phyloP scores from a whole-genome alignment of 2,113 vertebrate species.

The Erythrolamprus reginae region DNA sequence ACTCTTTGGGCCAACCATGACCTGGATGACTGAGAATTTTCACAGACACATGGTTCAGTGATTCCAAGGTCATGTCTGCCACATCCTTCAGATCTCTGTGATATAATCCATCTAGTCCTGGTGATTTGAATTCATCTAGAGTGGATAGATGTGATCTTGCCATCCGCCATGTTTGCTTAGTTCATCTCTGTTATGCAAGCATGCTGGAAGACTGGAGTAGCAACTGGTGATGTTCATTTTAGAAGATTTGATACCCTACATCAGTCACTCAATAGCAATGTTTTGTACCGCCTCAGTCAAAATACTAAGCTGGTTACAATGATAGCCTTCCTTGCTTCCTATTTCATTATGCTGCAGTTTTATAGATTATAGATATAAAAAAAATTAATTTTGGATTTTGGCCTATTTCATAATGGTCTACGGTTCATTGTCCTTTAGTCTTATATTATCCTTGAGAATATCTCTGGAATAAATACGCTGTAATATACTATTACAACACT shows the following conservation, averaged over 20 bases:
- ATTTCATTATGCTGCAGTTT: background rate
- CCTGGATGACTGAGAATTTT: no score
- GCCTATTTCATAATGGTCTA: background rate
- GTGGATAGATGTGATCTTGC: background rate
- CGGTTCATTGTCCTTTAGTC: background rate
- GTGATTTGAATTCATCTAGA: background rate
- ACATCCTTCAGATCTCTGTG: background rate
- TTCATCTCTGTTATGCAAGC: background rate
- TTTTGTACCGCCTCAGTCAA: background rate
- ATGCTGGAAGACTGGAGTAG: background rate
- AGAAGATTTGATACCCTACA: background rate
- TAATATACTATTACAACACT: background rate
- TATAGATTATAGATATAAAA: background rate
- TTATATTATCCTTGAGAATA: background rate
- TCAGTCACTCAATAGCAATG: background rate
- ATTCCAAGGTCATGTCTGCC: background rate
- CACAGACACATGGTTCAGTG: background rate
- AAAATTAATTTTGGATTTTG: background rate
- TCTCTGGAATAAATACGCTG: background rate
- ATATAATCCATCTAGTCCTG: background rate
- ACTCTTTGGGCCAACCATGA: no score
- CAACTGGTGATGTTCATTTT: background rate
- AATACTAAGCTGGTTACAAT: background rate
- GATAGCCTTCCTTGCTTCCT: background rate
- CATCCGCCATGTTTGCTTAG: background rate